phyloP scores from a whole-genome alignment of 2,797 vertebrate genomes.

The Chaunax sp. region DNA sequence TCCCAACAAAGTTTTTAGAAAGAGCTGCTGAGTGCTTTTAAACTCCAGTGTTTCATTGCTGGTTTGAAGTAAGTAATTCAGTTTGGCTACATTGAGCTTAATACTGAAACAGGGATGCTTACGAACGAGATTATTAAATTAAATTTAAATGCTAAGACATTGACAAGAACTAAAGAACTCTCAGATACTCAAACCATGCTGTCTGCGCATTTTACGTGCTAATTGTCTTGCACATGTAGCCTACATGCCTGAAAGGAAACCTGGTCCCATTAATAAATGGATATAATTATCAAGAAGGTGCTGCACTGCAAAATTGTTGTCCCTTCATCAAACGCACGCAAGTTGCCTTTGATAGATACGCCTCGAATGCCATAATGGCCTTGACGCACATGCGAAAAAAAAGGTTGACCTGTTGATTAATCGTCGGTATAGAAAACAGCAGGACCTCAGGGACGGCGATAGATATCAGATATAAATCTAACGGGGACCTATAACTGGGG shows the following conservation, averaged over 20 bases:
- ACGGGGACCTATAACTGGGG: constrained; percentile 61
- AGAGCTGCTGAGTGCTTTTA: constrained; percentile 3
- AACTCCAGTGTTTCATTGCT: constrained; percentile 7
- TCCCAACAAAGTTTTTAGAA: neutral
- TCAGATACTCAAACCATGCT: constrained; percentile 20
- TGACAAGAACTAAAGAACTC: constrained; percentile 29
- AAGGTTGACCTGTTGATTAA: constrained; percentile 59
- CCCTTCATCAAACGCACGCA: constrained; percentile 17
- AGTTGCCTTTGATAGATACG: constrained; percentile 26
- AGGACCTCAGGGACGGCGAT: constrained; percentile 56
- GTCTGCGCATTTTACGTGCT: constrained; percentile 38
- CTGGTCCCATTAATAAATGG: constrained; percentile 32
- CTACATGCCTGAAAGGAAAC: constrained; percentile 18
- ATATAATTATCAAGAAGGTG: constrained; percentile 43
- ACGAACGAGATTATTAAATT: constrained; percentile 52
- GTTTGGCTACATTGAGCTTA: constrained; percentile 25
- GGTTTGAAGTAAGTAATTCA: constrained; percentile 32
- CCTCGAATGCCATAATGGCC: constrained; percentile 36
- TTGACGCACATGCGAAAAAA: constrained; percentile 30
- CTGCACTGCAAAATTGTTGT: constrained; percentile 26
- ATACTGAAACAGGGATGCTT: constrained; percentile 48
- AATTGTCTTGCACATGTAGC: constrained; percentile 43
- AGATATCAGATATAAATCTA: constrained; percentile 73
- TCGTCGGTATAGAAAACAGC: constrained; percentile 58
- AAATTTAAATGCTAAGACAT: constrained; percentile 49